These are phyloP conservation scores for Ceraclea dissimilis DNA, from an alignment of 2,888 invertebrate genomes.

Conservation along the genomic window DNA sequence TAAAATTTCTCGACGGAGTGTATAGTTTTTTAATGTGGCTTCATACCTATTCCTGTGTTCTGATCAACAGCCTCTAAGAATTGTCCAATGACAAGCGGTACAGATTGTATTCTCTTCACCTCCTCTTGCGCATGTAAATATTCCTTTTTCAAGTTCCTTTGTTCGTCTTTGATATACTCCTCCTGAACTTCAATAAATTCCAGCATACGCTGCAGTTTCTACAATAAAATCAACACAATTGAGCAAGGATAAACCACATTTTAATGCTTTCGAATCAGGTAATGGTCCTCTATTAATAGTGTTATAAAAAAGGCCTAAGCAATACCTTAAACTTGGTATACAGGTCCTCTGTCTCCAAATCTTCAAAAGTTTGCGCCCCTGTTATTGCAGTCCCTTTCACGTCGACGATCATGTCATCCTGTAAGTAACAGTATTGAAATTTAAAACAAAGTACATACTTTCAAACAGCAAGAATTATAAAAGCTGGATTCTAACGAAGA, in stretches of 20 bases:
- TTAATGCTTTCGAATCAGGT: too few relatives aligned
- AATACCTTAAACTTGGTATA: conserved; percentile 93
- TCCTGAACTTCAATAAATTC: conserved; percentile 99
- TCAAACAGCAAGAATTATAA: conserved; percentile 8
- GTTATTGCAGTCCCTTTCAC: conserved; percentile 58
- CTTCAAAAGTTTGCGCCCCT: conserved; percentile 66
- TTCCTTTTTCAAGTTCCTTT: conserved; percentile 96
- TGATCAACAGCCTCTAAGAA: conserved; percentile 99
- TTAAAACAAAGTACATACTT: not conserved
- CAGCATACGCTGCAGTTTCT: conserved; percentile 93
- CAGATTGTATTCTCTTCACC: conserved; percentile 98
- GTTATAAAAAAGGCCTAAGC: too few relatives aligned
- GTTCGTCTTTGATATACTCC: conserved; percentile 99
- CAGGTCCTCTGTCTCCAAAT: conserved; percentile 83
- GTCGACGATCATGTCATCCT: conserved; percentile 62
- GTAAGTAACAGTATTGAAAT: conserved; percentile 20
- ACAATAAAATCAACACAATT: conserved; percentile 21
- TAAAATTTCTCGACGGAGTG: too few relatives aligned
- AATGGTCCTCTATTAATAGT: too few relatives aligned
- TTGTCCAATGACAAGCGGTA: conserved; percentile 97
- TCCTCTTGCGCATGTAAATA: conserved; percentile 97
- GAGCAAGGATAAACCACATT: too few relatives aligned
- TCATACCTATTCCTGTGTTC: conserved; percentile 82
- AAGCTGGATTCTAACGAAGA: too few relatives aligned
- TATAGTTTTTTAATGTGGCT: too few relatives aligned